These are phyloP conservation scores for Hypomecis atomaria DNA, from an alignment of 2,888 invertebrate genomes.

Conservation along the genomic window DNA sequence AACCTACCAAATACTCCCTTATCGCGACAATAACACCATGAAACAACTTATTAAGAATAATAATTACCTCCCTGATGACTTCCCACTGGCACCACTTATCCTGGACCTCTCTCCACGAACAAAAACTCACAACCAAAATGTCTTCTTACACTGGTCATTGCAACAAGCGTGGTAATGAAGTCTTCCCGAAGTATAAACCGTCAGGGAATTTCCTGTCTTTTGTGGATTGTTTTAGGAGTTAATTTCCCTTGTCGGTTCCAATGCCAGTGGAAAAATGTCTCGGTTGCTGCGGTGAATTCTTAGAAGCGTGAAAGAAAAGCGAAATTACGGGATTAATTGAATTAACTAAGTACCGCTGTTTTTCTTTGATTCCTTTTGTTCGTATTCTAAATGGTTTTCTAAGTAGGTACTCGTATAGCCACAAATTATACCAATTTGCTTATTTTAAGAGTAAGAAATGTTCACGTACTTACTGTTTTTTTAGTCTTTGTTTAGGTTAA, in stretches of 20 bases:
- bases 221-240: constrained; percentile 30
- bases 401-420: not conserved
- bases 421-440: not conserved
- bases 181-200: constrained; percentile 44
- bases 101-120: constrained; percentile 35
- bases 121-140: constrained; percentile 24
- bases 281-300: constrained; percentile 17
- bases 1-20: constrained; percentile 21
- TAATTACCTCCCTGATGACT: constrained; percentile 56
- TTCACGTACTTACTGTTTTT: no score
- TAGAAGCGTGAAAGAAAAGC: constrained; percentile 20
- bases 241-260: constrained; percentile 39
- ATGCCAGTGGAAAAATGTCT: constrained; percentile 21
- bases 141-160: constrained; percentile 43
- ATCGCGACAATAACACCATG: constrained; percentile 45
- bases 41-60: constrained; percentile 49
- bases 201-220: constrained; percentile 48
- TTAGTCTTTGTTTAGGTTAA: no score
- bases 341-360: constrained; percentile 15
- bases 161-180: constrained; percentile 53
- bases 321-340: constrained; percentile 20
- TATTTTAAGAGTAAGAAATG: no score
- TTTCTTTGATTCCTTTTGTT: constrained; percentile 19
- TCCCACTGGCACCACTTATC: constrained; percentile 40
- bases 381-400: constrained; percentile 4